Conservation (phyloP, 1,140 invertebrate species). For the Cylas formicarius region DNA sequence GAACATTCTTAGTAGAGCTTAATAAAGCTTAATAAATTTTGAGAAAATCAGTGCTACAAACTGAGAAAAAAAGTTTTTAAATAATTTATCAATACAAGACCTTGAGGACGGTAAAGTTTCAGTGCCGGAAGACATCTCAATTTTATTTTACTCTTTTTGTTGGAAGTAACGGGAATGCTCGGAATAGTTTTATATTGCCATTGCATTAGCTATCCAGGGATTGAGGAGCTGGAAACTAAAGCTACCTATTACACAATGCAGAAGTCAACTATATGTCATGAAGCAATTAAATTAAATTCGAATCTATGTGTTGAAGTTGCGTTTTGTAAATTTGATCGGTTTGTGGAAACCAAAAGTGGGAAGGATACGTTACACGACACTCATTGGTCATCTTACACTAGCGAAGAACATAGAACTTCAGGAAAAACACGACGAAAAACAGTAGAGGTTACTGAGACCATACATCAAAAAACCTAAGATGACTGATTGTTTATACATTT, state of each 20-base stretch:
- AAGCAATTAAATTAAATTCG: conserved; percentile 21
- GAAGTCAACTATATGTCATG: conserved; percentile 24
- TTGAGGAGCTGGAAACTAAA: conserved; percentile 37
- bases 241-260: conserved; percentile 19
- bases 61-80: no score
- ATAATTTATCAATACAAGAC: no score
- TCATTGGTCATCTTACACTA: conserved; percentile 4
- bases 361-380: conserved; percentile 40
- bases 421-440: conserved; percentile 1
- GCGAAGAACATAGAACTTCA: conserved; percentile 2
- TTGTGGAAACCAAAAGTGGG: conserved; percentile 41
- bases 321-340: conserved; percentile 43
- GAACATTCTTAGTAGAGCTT: no score
- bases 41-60: no score
- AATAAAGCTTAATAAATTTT: no score
- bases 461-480: conserved; percentile 15
- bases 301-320: conserved; percentile 35
- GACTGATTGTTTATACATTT: conserved; percentile 15
- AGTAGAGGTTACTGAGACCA: conserved; percentile 7
- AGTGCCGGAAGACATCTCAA: no score
- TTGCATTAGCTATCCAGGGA: conserved; percentile 30
- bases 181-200: conserved; percentile 17
- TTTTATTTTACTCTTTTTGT: conserved; percentile 5
- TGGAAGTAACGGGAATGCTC: background rate
- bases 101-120: no score